Percentiles rank a stretch among this genome's conserved stretches.
Evolutionary conservation across 2,113 vertebrate species (phyloP).

Genomic region (human (Homo sapiens)): DNA sequence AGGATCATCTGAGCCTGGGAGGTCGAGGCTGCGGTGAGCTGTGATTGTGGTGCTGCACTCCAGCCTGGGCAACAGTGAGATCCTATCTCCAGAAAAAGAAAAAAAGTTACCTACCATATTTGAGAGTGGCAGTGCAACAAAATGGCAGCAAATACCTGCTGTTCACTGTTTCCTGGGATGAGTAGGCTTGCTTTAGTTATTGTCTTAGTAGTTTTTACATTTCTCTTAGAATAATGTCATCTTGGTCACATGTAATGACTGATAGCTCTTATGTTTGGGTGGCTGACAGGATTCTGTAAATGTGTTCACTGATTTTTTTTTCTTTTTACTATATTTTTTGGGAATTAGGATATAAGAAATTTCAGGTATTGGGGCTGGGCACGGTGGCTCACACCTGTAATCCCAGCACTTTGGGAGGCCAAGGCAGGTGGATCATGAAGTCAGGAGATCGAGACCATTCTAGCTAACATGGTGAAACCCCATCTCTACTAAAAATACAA

Average conservation of each 20-base stretch:
- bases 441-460: too few relatives aligned
- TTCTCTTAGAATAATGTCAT: constrained; percentile 26
- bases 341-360: constrained; percentile 37
- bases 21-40: too few relatives aligned
- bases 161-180: neutral
- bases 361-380: neutral
- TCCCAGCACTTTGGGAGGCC: too few relatives aligned
- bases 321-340: neutral
- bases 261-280: neutral
- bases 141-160: neutral
- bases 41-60: too few relatives aligned
- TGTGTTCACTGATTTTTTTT: neutral
- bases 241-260: neutral
- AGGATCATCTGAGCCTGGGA: too few relatives aligned
- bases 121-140: neutral
- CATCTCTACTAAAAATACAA: too few relatives aligned
- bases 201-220: neutral
- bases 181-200: neutral
- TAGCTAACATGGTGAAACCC: too few relatives aligned
- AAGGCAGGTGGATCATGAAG: too few relatives aligned
- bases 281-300: constrained; percentile 19
- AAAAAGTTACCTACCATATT: neutral
- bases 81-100: too few relatives aligned
- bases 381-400: too few relatives aligned
- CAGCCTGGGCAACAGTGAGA: too few relatives aligned